Evolutionary conservation across 2,113 vertebrate genomes (phyloP).

Genomic region (Antennarius striatus): DNA sequence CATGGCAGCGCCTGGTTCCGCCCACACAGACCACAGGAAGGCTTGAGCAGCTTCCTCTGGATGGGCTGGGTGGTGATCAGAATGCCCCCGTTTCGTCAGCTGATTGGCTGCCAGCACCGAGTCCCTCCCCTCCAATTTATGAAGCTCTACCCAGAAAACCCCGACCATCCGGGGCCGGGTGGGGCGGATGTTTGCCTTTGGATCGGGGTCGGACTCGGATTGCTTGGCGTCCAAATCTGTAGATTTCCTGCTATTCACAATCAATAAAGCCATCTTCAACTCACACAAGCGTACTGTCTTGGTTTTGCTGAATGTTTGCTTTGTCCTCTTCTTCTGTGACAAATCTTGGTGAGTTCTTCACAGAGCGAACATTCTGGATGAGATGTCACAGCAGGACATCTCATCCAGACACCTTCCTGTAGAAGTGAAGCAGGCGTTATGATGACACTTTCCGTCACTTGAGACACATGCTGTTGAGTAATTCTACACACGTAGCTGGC

Average conservation of each 20-base stretch:
- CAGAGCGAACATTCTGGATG: no score
- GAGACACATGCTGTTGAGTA: no score
- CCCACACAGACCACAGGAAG: slow-evolving; percentile 57
- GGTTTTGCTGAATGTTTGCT: no score
- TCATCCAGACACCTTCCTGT: no score
- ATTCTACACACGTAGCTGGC: no score
- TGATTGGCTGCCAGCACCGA: slow-evolving; percentile 45
- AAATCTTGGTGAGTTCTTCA: no score
- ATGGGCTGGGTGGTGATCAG: slow-evolving; percentile 29
- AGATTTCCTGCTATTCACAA: slow-evolving; percentile 68
- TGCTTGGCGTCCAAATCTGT: slow-evolving; percentile 44
- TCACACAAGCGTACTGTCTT: background rate
- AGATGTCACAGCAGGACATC: no score
- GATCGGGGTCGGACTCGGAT: slow-evolving; percentile 50
- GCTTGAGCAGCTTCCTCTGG: slow-evolving; percentile 82
- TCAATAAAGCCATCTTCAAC: slow-evolving; percentile 71
- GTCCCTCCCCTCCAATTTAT: slow-evolving; percentile 66
- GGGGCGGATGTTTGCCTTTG: slow-evolving; percentile 72
- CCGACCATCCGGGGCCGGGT: slow-evolving; percentile 61
- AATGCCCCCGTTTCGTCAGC: slow-evolving; percentile 34
- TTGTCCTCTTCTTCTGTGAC: no score
- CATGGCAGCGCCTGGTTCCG: slow-evolving; percentile 33
- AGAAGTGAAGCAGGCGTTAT: no score
- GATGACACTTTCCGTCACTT: no score
- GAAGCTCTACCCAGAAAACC: slow-evolving; percentile 77